Conservation (phyloP, 2,888 invertebrate genomes). For the Alsophila aescularia region DNA sequence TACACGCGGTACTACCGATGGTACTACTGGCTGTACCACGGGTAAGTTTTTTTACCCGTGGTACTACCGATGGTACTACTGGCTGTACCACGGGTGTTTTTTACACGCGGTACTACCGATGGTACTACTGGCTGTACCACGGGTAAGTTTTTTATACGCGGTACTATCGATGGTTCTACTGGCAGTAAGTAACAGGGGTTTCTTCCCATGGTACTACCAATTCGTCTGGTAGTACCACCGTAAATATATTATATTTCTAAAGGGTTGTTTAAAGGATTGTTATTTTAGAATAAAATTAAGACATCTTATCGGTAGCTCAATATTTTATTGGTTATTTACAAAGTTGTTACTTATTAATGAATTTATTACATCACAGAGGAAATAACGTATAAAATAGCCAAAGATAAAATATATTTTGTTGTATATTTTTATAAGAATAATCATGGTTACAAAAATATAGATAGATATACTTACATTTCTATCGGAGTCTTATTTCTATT, state of each 20-base stretch:
- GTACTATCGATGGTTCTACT: no score
- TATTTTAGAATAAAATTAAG: slow-evolving; percentile 1
- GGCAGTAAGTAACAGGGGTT: no score
- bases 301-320: not conserved
- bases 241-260: not conserved
- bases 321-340: slow-evolving; percentile 9
- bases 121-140: no score
- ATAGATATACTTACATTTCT: slow-evolving; percentile 12
- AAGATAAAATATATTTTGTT: slow-evolving; percentile 24
- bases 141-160: no score
- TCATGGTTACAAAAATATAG: slow-evolving; percentile 26
- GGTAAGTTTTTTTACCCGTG: no score
- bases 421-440: slow-evolving; percentile 20
- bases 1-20: no score
- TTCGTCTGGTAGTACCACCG: no score
- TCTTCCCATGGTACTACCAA: no score
- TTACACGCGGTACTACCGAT: no score
- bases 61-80: no score
- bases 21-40: no score
- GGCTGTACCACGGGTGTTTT: no score
- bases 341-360: slow-evolving; percentile 1
- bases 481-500: slow-evolving; percentile 22
- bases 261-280: not conserved
- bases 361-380: slow-evolving; percentile 1
- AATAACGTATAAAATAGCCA: slow-evolving; percentile 16